Evolutionary conservation across 2,797 vertebrate genomes (phyloP).

Genomic region (Sebastes taczanowskii): DNA sequence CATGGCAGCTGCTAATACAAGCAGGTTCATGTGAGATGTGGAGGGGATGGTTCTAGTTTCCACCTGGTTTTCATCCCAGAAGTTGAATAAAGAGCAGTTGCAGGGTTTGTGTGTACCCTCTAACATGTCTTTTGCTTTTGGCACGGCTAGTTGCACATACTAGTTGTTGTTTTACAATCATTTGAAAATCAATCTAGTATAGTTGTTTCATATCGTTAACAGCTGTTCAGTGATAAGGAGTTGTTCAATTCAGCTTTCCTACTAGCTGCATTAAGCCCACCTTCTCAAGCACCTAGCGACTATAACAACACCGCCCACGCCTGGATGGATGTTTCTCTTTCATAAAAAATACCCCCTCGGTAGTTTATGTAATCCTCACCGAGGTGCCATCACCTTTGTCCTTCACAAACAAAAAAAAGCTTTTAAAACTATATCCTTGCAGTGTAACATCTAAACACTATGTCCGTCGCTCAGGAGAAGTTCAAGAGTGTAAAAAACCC

Average conservation of each 20-base stretch:
- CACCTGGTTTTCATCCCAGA: constrained; percentile 51
- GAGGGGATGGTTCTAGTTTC: constrained; percentile 12
- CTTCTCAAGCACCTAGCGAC: not conserved
- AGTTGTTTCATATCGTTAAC: too few relatives aligned
- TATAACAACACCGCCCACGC: not conserved
- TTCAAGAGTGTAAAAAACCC: constrained; percentile 10
- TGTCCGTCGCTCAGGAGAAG: constrained; percentile 12
- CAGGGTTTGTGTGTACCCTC: not conserved
- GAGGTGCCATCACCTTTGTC: constrained; percentile 25
- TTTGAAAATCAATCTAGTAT: not conserved
- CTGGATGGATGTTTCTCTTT: constrained; percentile 27
- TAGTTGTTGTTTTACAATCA: not conserved
- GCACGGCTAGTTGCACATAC: not conserved
- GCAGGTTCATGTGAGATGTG: not conserved
- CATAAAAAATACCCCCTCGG: not conserved
- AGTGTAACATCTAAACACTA: not conserved
- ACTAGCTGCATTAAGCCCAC: not conserved
- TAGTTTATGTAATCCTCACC: constrained; percentile 2
- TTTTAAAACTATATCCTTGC: not conserved
- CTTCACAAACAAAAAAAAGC: constrained; percentile 12
- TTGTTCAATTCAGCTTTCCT: not conserved
- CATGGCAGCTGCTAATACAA: not conserved
- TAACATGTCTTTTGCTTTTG: not conserved
- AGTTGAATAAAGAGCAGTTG: constrained; percentile 37
- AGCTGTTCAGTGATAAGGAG: not conserved